Base-by-base conservation (phyloP, 2,888 invertebrate genomes). In the Chymomyza amoena region DNA sequence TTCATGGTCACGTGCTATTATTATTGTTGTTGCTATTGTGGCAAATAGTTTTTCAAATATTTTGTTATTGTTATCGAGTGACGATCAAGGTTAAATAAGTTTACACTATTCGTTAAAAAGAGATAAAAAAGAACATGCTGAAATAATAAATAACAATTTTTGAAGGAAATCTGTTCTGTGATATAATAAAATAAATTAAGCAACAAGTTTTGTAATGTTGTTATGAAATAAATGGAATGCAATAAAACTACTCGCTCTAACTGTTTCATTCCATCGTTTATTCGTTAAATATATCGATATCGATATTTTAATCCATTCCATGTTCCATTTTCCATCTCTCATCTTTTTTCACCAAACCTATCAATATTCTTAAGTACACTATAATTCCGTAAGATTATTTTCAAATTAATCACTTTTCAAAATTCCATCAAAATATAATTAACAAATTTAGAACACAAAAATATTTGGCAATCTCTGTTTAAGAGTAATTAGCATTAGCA, bases 31-130 rank as follows among this genome's bases (percentile, higher is more conserved):
- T 25, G 25, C 25, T 64, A 32, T 59, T 66, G 63, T 66, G 63
- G 62, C 68, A 67, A 25, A 45, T 13, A 32, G 9, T 45, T 45
- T 45, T 45, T 54, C 10, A 15, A n/a, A 54, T 61, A n/a, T 59
- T 45, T 69, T 39, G 62, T 60, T 78, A 69, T 78, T 73, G 66
- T 72, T 69, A 65, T 77, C 74, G 76, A 74, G 68, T 74, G 72
- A 60, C 70, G 20, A 54, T 70, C 72, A 83, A 85, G 83, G 83
- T 83, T 77, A 73, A 75, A 81, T 79, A 70, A 72, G 81, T 83
- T 83, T 76, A 79, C 83, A 81, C 85, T 83, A 80, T 73, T 72
- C 72, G 76, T 78, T 81, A 5, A 13, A 10, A 45, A 45, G 13
- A 10, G 13, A 45, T 45, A 13, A 45, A 45, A 45, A 45, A 13